Percentiles rank a stretch among this genome's conserved stretches.
Conservation (phyloP, 2,797 vertebrate species). For the Pogoniulus pusillus region DNA sequence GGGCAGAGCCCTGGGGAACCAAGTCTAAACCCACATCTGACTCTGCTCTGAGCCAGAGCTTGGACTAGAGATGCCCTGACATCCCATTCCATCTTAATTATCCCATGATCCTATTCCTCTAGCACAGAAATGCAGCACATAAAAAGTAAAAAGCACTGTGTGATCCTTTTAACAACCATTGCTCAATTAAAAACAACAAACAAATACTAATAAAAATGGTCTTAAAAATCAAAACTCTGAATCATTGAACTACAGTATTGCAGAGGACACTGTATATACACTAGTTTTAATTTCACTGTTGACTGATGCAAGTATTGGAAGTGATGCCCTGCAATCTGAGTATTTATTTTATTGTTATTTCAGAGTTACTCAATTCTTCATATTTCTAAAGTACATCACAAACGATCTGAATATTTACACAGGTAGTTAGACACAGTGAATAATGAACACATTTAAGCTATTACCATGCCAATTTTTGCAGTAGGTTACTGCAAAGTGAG, state of each 20-base stretch:
- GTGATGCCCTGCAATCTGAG: accelerated
- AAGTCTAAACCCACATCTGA: neutral
- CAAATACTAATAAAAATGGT: too few relatives aligned
- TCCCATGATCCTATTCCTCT: accelerated
- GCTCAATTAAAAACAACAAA: neutral
- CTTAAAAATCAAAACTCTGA: neutral
- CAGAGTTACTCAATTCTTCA: neutral
- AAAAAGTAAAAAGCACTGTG: neutral
- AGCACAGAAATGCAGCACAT: neutral
- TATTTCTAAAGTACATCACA: neutral
- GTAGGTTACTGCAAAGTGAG: neutral
- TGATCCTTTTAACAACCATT: accelerated
- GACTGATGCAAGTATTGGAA: neutral
- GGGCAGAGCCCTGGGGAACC: neutral
- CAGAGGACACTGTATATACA: neutral
- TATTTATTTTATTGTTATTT: neutral
- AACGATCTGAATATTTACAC: neutral
- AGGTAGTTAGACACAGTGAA: accelerated
- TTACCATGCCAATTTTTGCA: neutral
- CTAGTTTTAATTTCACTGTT: neutral
- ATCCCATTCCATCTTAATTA: neutral
- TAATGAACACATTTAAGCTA: neutral
- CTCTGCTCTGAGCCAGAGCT: neutral
- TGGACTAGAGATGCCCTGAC: neutral
- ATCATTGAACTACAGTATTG: neutral